Conservation (phyloP, 1,140 invertebrate species). For the Tetraneura akinire region DNA sequence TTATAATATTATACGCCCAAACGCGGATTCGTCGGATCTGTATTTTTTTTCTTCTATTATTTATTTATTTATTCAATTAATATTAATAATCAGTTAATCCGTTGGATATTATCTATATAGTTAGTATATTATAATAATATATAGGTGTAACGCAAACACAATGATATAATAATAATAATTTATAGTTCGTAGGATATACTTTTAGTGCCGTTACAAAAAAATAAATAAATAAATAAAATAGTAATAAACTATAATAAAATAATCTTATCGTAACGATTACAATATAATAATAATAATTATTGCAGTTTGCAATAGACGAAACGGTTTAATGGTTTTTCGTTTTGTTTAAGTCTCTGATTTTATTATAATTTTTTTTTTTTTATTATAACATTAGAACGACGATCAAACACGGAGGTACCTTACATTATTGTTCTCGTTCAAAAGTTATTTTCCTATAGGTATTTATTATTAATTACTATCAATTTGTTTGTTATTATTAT, state of each 20-base stretch:
- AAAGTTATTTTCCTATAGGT: too few species aligned
- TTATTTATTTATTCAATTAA: neutral
- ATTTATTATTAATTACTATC: too few species aligned
- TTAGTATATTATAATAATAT: too few species aligned
- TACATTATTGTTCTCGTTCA: too few species aligned
- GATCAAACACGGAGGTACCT: too few species aligned
- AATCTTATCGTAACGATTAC: neutral
- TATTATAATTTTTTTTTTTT: too few species aligned
- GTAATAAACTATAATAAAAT: too few species aligned
- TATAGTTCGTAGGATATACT: constrained; percentile 25
- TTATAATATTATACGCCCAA: constrained; percentile 5
- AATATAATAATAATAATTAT: neutral
- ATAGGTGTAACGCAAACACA: neutral
- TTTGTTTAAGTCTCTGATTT: neutral
- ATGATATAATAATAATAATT: too few species aligned
- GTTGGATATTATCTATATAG: constrained; percentile 24
- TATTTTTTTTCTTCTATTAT: neutral
- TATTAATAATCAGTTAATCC: constrained; percentile 25
- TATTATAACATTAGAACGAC: too few species aligned
- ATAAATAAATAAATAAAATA: neutral
- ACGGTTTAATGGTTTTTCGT: constrained; percentile 23
- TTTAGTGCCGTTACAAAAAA: constrained; percentile 26
- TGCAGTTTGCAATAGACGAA: constrained; percentile 15
- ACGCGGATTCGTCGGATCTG: constrained; percentile 29
- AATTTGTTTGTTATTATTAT: constrained; percentile 10